These are phyloP conservation scores for Syndactyla subalaris DNA, from an alignment of 2,797 vertebrate genomes.

Conservation along the genomic window DNA sequence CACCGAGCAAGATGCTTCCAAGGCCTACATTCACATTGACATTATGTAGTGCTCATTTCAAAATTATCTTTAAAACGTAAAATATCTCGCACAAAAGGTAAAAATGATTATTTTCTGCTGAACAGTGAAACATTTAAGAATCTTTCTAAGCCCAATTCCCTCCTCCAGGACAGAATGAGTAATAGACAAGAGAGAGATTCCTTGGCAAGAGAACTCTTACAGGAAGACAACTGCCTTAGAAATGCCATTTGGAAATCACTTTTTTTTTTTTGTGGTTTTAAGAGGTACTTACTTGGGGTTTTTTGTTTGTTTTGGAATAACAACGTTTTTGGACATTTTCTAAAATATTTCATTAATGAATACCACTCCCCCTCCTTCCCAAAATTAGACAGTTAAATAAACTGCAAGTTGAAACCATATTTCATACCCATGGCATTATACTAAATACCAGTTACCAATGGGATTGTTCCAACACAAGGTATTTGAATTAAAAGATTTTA, in stretches of 20 bases:
- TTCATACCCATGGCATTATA: constrained; percentile 50
- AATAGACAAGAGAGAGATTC: constrained; percentile 73
- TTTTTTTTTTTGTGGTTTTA: constrained; percentile 43
- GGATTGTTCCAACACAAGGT: constrained; percentile 61
- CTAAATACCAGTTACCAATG: not conserved
- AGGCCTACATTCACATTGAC: constrained; percentile 92
- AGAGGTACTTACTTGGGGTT: constrained; percentile 70
- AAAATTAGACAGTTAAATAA: constrained; percentile 24
- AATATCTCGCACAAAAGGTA: constrained; percentile 76
- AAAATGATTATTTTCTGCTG: constrained; percentile 74
- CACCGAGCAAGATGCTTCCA: constrained; percentile 82
- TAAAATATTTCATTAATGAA: constrained; percentile 43
- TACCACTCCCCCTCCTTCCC: not conserved
- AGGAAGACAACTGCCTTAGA: constrained; percentile 81
- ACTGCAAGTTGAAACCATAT: constrained; percentile 57
- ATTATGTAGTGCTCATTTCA: constrained; percentile 88
- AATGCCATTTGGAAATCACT: constrained; percentile 70
- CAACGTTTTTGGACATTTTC: constrained; percentile 61
- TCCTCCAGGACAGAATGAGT: constrained; percentile 66
- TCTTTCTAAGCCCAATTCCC: constrained; percentile 70
- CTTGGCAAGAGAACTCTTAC: constrained; percentile 84
- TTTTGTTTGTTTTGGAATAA: constrained; percentile 62
- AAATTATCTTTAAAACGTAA: constrained; percentile 76
- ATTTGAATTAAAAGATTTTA: constrained; percentile 55
- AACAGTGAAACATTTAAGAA: constrained; percentile 73